phyloP scores from a whole-genome alignment of 2,888 invertebrate species.

The Ophonus ardosiacus region DNA sequence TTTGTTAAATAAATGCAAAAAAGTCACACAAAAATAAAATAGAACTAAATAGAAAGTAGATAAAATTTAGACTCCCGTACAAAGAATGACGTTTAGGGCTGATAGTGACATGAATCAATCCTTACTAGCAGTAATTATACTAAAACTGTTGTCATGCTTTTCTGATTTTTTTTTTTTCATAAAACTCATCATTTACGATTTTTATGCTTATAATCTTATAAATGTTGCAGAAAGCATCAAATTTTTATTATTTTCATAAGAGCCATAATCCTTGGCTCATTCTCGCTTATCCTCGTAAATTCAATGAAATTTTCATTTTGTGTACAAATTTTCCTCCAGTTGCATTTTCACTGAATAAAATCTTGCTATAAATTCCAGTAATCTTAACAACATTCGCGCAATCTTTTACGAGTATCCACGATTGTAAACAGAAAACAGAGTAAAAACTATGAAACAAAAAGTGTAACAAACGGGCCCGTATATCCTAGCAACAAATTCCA shows the following conservation, averaged over 20 bases:
- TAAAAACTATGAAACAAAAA: slow-evolving; percentile 40
- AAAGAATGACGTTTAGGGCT: too few relatives aligned
- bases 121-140: too few relatives aligned
- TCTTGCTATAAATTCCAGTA: slow-evolving; percentile 22
- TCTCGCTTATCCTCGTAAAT: neutral
- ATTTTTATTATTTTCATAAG: neutral
- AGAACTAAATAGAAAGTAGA: too few relatives aligned
- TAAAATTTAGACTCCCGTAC: too few relatives aligned
- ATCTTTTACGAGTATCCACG: slow-evolving; percentile 22
- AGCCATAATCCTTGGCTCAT: neutral
- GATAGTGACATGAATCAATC: too few relatives aligned
- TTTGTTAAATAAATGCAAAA: too few relatives aligned
- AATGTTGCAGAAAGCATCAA: neutral
- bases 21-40: too few relatives aligned
- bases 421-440: slow-evolving; percentile 26
- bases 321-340: neutral
- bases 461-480: slow-evolving; percentile 13
- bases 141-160: too few relatives aligned
- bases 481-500: slow-evolving; percentile 40
- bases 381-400: slow-evolving; percentile 18
- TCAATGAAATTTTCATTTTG: slow-evolving; percentile 21
- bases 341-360: neutral
- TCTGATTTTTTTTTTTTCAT: too few relatives aligned
- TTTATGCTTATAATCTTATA: too few relatives aligned
- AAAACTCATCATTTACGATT: too few relatives aligned